Base-by-base conservation (phyloP, 2,888 invertebrate genomes). In the Orthonychiurus folsomi region DNA sequence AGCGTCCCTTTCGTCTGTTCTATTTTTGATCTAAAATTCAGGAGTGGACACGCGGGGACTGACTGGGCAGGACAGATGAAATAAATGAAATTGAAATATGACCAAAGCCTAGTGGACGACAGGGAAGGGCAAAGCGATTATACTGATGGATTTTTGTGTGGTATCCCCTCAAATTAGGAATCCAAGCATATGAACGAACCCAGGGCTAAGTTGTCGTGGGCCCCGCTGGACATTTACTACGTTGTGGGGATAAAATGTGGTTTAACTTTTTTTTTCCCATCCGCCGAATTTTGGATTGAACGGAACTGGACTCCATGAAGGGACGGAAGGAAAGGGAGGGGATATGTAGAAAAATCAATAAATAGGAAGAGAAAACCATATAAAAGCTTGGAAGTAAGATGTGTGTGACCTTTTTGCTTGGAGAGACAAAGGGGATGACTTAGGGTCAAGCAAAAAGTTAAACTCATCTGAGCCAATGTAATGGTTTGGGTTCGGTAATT, bases 21-120 rank as follows among this genome's bases (percentile, higher is more conserved):
- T 37, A 37, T 37, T 37, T 37, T 37, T 37, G 37, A 37, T 37
- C 37, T 37, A 37, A 37, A 37, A 37, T 37, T 37, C 37, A n/a
- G 37, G 37, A 37, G 9, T 15, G 37, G 15, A 15, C 37, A 15
- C 37, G 37, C 15, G 15, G 37, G 37, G 15, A n/a, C n/a, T n/a
- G 37, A 37, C 37, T 37, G 37, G 37, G 15, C 37, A 9, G 37
- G 37, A 37, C 37, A 37, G 37, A 37, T 37, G 37, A 37, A 37
- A 37, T 37, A 37, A n/a, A 37, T 37, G 37, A 37, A 37, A 37
- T 37, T 37, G 37, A 37, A 37, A 37, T 37, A 37, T 37, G 37
- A 37, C 37, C 37, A 37, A 15, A 37, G 37, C 5, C n/a, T 37
- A 15, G 37, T 9, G 37, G 15, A 15, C 15, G 37, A 37, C 37